Base-by-base conservation (phyloP, 2,888 invertebrate genomes). In the Drosophila aldrichi region DNA sequence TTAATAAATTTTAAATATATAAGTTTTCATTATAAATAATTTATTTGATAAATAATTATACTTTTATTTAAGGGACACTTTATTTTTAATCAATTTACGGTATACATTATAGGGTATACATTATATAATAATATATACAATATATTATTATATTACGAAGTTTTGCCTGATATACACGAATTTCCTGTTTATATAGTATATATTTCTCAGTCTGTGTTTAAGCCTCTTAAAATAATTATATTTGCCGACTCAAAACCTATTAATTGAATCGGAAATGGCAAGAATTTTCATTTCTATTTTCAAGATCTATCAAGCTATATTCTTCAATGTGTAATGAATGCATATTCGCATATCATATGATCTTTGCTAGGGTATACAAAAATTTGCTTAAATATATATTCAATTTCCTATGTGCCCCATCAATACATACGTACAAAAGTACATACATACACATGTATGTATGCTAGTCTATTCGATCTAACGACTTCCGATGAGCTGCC, bases 401-500 rank as follows among this genome's bases (percentile, higher is more conserved):
- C 18, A 14, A 49, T 20, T 34, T 49, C 32, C 49, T 49, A 49
- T 49, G 14, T 34, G 32, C 18, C 29, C 29, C 54, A 40, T 54
- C 40, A 38, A 41, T 29, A 38, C 43, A 41, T 46, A 36, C 52
- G 16, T 36, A 14, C 36, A 36, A 38, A 16, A 6, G 36, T 38
- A 38, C 6, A 12, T 12, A 41, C n/a, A 6, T 34, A 18, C 48
- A 41, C 22, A 22, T 22, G n/a, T n/a, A n/a, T n/a, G n/a, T n/a
- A 41, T 58, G 51, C 40, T 59, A 48, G 81, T 55, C 44, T 67
- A 58, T 77, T 67, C 75, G 60, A 68, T 70, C 74, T 77, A 81
- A 77, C 83, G 81, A 81, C 83, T 81, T 83, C 83, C 83, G 83
- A 81, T 81, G 81, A 56, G 81, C 70, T 22, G 57, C 71, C 69